Evolutionary conservation across 2,888 invertebrate genomes (phyloP).

Genomic region (Alviniconcha strummeri): DNA sequence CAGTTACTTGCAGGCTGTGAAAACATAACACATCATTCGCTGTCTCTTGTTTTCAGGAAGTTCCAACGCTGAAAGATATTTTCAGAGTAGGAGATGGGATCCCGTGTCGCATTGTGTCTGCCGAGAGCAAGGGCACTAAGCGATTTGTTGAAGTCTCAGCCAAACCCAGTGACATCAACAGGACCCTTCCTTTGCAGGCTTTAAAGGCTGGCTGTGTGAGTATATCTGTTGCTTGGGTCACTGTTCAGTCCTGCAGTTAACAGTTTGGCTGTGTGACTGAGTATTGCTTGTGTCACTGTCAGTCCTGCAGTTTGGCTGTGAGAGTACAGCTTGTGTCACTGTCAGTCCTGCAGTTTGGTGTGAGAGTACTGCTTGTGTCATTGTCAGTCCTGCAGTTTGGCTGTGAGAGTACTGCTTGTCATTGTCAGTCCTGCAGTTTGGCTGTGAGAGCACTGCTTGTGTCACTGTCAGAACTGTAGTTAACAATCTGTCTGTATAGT

Average conservation of each 20-base stretch:
- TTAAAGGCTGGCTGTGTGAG: constrained; percentile 29
- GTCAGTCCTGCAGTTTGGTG: too few species aligned
- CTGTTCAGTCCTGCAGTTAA: neutral
- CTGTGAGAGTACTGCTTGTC: too few species aligned
- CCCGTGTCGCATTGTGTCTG: constrained; percentile 19
- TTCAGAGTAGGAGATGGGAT: constrained; percentile 23
- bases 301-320: neutral
- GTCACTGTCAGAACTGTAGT: too few species aligned
- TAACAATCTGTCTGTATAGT: too few species aligned
- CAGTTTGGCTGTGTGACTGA: neutral
- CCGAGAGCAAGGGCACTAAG: neutral
- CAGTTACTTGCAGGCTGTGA: too few species aligned
- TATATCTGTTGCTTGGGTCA: neutral
- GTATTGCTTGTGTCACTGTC: neutral
- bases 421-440: too few species aligned
- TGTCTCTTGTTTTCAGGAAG: constrained; percentile 10
- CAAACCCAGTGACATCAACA: constrained; percentile 18
- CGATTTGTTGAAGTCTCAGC: constrained; percentile 16
- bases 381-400: too few species aligned
- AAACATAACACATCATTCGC: too few species aligned
- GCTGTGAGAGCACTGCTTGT: too few species aligned
- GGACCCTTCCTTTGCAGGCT: constrained; percentile 15
- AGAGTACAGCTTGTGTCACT: too few species aligned
- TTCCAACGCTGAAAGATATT: constrained; percentile 10
- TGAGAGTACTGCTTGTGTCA: too few species aligned